These are phyloP conservation scores for Typhlichthys eigenmanni DNA, from an alignment of 2,797 vertebrate species.

Conservation along the genomic window DNA sequence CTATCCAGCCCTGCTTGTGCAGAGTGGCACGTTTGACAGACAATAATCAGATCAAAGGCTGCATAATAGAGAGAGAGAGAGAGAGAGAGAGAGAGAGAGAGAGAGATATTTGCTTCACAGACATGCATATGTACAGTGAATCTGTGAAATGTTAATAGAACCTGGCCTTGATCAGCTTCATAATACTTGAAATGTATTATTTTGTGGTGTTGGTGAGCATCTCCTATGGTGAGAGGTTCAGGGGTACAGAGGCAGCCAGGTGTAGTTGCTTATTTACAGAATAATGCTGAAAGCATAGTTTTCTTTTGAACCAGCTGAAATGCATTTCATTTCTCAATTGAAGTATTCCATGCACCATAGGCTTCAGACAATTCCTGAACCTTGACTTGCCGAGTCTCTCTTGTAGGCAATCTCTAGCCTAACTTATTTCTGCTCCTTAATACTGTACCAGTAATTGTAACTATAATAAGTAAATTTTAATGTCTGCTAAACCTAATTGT, in stretches of 20 bases:
- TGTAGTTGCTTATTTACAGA: too few species aligned
- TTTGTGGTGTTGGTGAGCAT: constrained; percentile 11
- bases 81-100: constrained; percentile 24
- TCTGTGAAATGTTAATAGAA: constrained; percentile 8
- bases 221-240: constrained; percentile 8
- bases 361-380: too few species aligned
- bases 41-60: constrained; percentile 45
- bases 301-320: too few species aligned
- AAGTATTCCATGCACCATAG: too few species aligned
- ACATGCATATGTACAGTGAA: not conserved
- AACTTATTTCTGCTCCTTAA: too few species aligned
- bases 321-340: too few species aligned
- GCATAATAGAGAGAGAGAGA: constrained; percentile 18
- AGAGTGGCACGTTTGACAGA: constrained; percentile 41
- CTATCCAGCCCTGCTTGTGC: constrained; percentile 31
- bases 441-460: too few species aligned
- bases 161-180: constrained; percentile 13
- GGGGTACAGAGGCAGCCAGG: not conserved
- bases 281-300: too few species aligned
- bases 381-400: too few species aligned
- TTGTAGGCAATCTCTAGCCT: too few species aligned
- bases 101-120: constrained; percentile 36
- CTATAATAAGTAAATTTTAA: too few species aligned
- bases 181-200: constrained; percentile 38
- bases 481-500: too few species aligned